These are phyloP conservation scores for Mythimna ferrago DNA, from an alignment of 2,888 invertebrate species.

Conservation along the genomic window DNA sequence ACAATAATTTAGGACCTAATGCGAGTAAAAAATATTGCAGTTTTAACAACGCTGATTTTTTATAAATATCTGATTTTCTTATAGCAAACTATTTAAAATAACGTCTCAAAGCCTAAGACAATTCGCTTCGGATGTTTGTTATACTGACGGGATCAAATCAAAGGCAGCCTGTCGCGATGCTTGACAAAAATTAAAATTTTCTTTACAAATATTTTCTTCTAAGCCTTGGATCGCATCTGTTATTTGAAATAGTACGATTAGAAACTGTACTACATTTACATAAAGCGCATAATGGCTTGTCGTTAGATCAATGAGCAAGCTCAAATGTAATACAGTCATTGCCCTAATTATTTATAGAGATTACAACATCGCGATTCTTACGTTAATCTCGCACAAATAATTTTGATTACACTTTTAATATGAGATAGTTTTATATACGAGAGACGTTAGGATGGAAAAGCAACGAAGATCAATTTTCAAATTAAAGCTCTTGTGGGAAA, in stretches of 20 bases:
- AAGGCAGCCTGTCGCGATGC: constrained; percentile 32
- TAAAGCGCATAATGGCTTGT: constrained; percentile 38
- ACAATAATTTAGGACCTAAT: neutral
- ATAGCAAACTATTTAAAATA: constrained; percentile 11
- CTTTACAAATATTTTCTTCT: constrained; percentile 29
- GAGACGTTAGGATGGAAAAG: neutral
- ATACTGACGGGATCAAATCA: constrained; percentile 53
- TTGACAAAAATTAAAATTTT: constrained; percentile 35
- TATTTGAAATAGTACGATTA: constrained; percentile 32
- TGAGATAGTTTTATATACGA: constrained; percentile 1
- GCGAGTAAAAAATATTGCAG: neutral
- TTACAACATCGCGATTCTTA: constrained; percentile 55
- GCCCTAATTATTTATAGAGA: constrained; percentile 61
- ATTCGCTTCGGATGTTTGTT: constrained; percentile 40
- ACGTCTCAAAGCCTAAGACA: constrained; percentile 15
- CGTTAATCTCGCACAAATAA: constrained; percentile 30
- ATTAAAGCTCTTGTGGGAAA: neutral
- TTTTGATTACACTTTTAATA: constrained; percentile 31
- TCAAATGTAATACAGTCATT: constrained; percentile 57
- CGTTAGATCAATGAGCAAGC: constrained; percentile 41
- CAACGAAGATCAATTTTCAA: neutral
- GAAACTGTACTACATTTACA: constrained; percentile 41
- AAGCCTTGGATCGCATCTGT: constrained; percentile 30
- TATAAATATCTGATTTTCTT: neutral
- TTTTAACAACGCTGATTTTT: neutral